A percentile compares a stretch with the other conserved stretches of the same genome.
Conservation (phyloP, 2,888 invertebrate genomes). For the Tribolium freemani region DNA sequence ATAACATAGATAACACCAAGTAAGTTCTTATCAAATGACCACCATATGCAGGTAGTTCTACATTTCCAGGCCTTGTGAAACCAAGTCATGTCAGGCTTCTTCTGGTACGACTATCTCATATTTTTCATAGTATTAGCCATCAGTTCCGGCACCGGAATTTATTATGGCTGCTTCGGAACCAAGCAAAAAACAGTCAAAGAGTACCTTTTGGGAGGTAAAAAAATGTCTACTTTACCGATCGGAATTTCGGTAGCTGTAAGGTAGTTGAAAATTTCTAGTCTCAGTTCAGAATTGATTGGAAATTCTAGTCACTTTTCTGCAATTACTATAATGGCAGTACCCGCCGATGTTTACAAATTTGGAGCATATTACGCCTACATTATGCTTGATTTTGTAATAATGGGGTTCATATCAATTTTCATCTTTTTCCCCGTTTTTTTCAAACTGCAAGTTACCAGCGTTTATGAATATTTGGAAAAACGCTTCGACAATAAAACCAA, state of each 20-base stretch:
- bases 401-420: neutral
- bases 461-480: neutral
- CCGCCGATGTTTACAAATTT: neutral
- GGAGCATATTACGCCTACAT: neutral
- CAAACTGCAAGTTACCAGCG: neutral
- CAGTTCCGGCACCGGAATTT: constrained; percentile 55
- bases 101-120: constrained; percentile 53
- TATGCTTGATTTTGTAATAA: neutral
- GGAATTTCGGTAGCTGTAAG: neutral
- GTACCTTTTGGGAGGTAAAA: neutral
- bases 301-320: too few relatives aligned
- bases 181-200: constrained; percentile 58
- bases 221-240: neutral
- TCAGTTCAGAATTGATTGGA: too few relatives aligned
- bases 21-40: neutral
- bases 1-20: too few relatives aligned
- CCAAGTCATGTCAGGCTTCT: constrained; percentile 35
- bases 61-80: too few relatives aligned
- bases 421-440: neutral
- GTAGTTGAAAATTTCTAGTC: neutral
- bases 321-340: neutral
- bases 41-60: too few relatives aligned
- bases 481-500: neutral
- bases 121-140: constrained; percentile 48
- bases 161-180: constrained; percentile 69